Evolutionary conservation across 2,113 vertebrate genomes (phyloP), one percentile per base, ranked within the genome.

Genomic region (Laticauda laticaudata): DNA sequence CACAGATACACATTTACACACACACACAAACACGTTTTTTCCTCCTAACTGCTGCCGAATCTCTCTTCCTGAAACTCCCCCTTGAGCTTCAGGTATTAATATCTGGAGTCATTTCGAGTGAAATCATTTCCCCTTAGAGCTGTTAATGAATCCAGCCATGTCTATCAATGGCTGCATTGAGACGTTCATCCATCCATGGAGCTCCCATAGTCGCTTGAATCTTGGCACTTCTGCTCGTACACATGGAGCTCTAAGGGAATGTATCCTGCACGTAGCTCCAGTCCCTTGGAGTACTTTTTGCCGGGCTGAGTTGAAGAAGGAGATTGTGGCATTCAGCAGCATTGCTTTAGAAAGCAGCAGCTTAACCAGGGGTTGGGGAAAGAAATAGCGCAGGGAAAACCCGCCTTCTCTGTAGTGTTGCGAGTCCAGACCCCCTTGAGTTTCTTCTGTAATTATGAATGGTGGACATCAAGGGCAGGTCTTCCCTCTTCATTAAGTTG

Each of bases 121-220:
- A 53, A 90, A 90, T 21, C n/a, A 34, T 59, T 90, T 81, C 24
- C 87, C 55, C 69, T n/a, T 21, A 39, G 43, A 12, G 55, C n/a
- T 86, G 43, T 23, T 90, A 86, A 64, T 86, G 92, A 61, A 61
- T 86, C 55, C 75, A 93, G 55, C 92, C 26, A 14, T 39, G 34
- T 81, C 75, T 43, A 86, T 93, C 92, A 93, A 90, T 93, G 92
- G 92, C 45, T 61, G 53, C 88, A 93, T 93, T 93, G 45, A 93
- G 55, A 90, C 39, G n/a, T 53, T 90, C 69, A 15, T 34, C 92
- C 5, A 2, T 90, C 86, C 88, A 61, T 0, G 23, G 88, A 48
- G 14, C 92, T 61, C 86, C 88, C 55, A 85, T 51, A 86, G 55
- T 43, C 10, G 64, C 88, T 59, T 64, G 88, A 86, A 15, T 90